Evolutionary conservation across 2,797 vertebrate species (phyloP).

Genomic region (Ctenochaetus hawaiiensis): DNA sequence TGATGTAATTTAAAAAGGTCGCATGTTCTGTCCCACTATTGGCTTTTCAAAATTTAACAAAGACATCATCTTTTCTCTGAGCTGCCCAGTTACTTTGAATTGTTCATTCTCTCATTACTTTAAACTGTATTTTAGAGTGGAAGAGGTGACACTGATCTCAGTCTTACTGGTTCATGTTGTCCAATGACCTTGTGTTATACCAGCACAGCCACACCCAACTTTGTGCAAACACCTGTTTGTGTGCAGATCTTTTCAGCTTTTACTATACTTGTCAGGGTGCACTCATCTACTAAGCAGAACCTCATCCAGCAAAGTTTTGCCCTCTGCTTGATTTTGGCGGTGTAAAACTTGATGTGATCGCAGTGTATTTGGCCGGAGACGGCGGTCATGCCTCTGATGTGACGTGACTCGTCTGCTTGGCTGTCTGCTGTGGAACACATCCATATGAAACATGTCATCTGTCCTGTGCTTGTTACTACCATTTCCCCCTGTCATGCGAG

Average conservation of each 20-base stretch:
- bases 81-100: neutral
- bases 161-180: neutral
- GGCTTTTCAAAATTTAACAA: neutral
- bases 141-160: neutral
- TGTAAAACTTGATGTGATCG: conserved; percentile 1
- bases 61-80: neutral
- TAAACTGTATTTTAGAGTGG: too few species aligned
- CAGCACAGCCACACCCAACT: neutral
- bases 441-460: conserved; percentile 74
- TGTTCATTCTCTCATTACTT: too few species aligned
- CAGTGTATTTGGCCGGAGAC: conserved; percentile 14
- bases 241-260: neutral
- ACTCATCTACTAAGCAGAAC: neutral
- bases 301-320: conserved; percentile 5
- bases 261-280: neutral
- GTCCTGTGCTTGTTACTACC: conserved; percentile 61
- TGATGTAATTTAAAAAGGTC: neutral
- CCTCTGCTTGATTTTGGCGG: conserved; percentile 1
- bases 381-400: conserved; percentile 47
- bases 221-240: neutral
- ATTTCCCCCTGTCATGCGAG: conserved; percentile 56
- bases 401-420: conserved; percentile 59
- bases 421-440: conserved; percentile 60
- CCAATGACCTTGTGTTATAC: neutral
- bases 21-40: neutral